Evolutionary conservation across 2,888 invertebrate genomes (phyloP).

Genomic region (Frankliniella fusca): DNA sequence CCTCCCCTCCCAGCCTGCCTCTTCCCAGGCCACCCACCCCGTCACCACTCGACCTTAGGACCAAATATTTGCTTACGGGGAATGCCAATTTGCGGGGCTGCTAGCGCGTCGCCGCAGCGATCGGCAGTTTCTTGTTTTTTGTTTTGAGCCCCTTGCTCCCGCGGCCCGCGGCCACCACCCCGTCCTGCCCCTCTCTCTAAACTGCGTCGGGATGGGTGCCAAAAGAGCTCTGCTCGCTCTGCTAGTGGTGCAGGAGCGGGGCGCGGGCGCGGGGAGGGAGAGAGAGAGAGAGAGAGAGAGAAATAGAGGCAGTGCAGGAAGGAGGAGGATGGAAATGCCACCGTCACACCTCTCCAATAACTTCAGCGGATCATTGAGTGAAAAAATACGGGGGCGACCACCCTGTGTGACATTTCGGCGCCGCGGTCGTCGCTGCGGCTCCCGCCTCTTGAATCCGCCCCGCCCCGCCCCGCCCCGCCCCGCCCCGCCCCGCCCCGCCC

Average conservation of each 20-base stretch:
- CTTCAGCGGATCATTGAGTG: constrained; percentile 9
- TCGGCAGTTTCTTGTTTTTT: constrained; percentile 25
- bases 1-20: background rate
- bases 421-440: background rate
- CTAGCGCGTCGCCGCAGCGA: background rate
- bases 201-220: background rate
- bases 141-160: background rate
- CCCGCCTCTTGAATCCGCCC: background rate
- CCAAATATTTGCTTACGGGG: constrained; percentile 22
- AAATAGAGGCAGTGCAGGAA: background rate
- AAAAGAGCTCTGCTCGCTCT: background rate
- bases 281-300: background rate
- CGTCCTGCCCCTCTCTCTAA: background rate
- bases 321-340: background rate
- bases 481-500: no score
- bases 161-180: background rate
- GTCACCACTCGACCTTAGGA: background rate
- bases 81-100: constrained; percentile 3
- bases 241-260: background rate
- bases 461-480: no score
- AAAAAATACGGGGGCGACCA: constrained; percentile 26
- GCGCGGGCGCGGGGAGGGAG: background rate
- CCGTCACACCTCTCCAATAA: constrained; percentile 2
- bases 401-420: background rate
- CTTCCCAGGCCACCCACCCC: background rate